These are phyloP conservation scores for Drosophila nasuta DNA, from an alignment of 1,140 invertebrate species.

Conservation along the genomic window DNA sequence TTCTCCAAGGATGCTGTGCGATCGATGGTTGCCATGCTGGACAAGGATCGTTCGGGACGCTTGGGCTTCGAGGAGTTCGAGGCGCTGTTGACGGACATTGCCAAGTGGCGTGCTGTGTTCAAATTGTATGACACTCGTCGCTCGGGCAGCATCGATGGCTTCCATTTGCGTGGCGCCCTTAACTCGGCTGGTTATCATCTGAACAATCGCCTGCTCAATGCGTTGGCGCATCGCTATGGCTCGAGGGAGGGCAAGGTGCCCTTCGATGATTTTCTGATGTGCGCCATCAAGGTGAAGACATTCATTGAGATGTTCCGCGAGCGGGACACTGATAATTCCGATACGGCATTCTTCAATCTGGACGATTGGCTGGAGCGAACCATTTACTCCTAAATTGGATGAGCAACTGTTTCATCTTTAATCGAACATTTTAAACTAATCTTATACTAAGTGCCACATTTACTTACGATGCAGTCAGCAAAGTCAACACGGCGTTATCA, in stretches of 20 bases:
- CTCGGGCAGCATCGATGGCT: conserved; percentile 92
- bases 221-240: conserved; percentile 95
- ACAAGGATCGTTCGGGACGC: conserved; percentile 96
- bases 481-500: conserved; percentile 40
- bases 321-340: conserved; percentile 89
- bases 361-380: conserved; percentile 95
- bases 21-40: conserved; percentile 98
- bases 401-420: conserved; percentile 6
- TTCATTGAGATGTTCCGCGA: conserved; percentile 96
- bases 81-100: conserved; percentile 93
- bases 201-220: conserved; percentile 95
- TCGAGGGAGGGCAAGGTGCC: conserved; percentile 92
- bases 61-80: conserved; percentile 97
- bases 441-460: conserved; percentile 72
- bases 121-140: conserved; percentile 93
- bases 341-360: conserved; percentile 91
- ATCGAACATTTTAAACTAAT: conserved; percentile 53
- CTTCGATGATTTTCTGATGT: conserved; percentile 98
- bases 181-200: conserved; percentile 95
- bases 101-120: conserved; percentile 96
- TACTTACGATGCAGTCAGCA: conserved; percentile 56
- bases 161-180: conserved; percentile 93
- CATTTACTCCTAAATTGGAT: conserved; percentile 86
- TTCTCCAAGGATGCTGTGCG: conserved; percentile 97
- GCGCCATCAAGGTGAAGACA: conserved; percentile 95